Conservation (phyloP, 2,113 vertebrate species). For the Syngnathus scovelli region DNA sequence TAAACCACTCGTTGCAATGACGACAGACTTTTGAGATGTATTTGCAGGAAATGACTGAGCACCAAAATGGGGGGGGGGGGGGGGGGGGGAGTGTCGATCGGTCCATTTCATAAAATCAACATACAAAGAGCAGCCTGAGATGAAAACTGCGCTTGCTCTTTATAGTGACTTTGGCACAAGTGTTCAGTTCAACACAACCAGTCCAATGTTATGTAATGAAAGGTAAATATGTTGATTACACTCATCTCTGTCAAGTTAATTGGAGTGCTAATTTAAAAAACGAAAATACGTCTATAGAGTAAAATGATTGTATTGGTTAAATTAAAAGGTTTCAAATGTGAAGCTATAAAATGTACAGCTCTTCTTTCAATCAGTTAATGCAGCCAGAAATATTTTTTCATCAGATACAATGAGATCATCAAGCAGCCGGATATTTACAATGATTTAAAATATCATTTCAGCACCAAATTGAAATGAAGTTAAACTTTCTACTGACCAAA, state of each 20-base stretch:
- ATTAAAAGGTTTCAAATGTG: background rate
- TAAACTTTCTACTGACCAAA: conserved; percentile 11
- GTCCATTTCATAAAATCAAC: background rate
- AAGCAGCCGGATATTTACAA: background rate
- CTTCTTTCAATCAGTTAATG: background rate
- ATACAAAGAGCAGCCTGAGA: background rate
- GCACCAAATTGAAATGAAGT: background rate
- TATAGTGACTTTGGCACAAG: conserved; percentile 14
- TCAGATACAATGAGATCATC: background rate
- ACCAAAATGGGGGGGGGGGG: background rate
- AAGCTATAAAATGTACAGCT: background rate
- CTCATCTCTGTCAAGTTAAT: background rate
- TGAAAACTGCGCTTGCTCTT: conserved; percentile 11
- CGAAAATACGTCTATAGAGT: background rate
- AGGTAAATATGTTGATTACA: conserved; percentile 10
- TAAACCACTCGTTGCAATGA: background rate
- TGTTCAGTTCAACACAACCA: conserved; percentile 25
- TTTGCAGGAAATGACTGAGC: background rate
- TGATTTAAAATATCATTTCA: conserved; percentile 4
- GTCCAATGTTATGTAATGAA: background rate
- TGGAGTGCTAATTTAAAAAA: conserved; percentile 17
- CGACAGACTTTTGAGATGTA: background rate
- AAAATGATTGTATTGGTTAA: background rate
- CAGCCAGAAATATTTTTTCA: background rate
- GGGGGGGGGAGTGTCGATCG: background rate